Evolutionary conservation across 2,888 invertebrate genomes (phyloP).

Genomic region (Mesorhabditis sp.): DNA sequence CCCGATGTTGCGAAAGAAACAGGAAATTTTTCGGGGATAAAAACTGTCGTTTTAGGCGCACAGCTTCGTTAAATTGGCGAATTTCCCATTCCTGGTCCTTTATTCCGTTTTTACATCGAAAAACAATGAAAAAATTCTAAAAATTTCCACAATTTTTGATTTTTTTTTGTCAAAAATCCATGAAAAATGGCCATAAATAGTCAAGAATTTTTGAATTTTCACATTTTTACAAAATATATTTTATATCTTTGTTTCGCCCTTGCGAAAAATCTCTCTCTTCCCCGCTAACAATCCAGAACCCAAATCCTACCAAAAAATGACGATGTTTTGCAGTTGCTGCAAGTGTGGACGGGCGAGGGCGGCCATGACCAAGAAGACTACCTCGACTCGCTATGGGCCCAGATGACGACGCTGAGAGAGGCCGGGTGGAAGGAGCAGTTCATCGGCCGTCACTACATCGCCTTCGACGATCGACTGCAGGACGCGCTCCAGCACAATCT

Average conservation of each 20-base stretch:
- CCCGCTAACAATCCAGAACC: too few species aligned
- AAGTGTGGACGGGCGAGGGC: conserved; percentile 74
- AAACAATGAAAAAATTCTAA: too few species aligned
- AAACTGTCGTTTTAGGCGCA: too few species aligned
- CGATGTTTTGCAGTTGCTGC: conserved; percentile 70
- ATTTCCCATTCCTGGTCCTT: too few species aligned
- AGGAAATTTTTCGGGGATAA: too few species aligned
- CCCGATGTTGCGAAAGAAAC: too few species aligned
- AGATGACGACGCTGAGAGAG: conserved; percentile 79
- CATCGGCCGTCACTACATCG: conserved; percentile 79
- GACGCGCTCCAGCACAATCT: conserved; percentile 93
- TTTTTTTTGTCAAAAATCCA: background rate
- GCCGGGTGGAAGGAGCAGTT: conserved; percentile 75
- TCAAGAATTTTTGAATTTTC: background rate
- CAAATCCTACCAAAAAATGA: background rate
- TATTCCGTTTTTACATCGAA: too few species aligned
- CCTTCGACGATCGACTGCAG: conserved; percentile 88
- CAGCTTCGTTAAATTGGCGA: too few species aligned
- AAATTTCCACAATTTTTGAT: background rate
- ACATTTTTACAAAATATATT: background rate
- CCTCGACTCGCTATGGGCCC: conserved; percentile 92
- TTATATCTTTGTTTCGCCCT: background rate
- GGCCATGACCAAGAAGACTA: conserved; percentile 94
- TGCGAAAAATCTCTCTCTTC: background rate
- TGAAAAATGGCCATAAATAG: conserved; percentile 1